These are phyloP conservation scores for Sinocyclocheilus anophthalmus DNA, from an alignment of 2,113 vertebrate genomes.

Conservation along the genomic window DNA sequence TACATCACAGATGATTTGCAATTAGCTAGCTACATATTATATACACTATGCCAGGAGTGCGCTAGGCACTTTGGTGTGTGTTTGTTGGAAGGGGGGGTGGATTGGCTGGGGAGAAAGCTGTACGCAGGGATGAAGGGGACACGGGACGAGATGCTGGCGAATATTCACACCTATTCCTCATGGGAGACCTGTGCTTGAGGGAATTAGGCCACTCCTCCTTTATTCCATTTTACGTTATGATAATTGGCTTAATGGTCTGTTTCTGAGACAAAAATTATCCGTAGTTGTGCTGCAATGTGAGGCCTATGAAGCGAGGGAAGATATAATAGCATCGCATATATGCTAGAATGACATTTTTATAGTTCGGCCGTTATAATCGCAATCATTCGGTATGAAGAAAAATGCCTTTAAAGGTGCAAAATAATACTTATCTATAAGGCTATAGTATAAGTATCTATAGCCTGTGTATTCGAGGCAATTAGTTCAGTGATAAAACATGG, in stretches of 20 bases:
- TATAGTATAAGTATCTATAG: no score
- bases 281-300: background rate
- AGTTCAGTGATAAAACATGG: background rate
- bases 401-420: background rate
- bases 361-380: background rate
- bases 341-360: background rate
- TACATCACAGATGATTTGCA: conserved; percentile 87
- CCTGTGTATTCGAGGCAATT: background rate
- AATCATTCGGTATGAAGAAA: background rate
- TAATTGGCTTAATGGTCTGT: conserved; percentile 15
- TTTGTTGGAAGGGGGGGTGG: conserved; percentile 6
- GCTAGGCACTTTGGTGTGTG: conserved; percentile 45
- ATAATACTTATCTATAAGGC: background rate
- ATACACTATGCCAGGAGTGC: conserved; percentile 55
- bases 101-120: conserved; percentile 2
- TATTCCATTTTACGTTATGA: conserved; percentile 8
- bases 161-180: conserved; percentile 24
- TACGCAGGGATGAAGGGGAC: conserved; percentile 32
- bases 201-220: conserved; percentile 13
- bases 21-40: conserved; percentile 78
- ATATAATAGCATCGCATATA: background rate
- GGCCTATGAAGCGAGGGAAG: background rate
- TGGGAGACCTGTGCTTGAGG: conserved; percentile 30
- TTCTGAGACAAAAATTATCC: background rate
- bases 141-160: conserved; percentile 15